Base-by-base conservation (phyloP, 2,797 vertebrate species). In the Coendou prehensilis region DNA sequence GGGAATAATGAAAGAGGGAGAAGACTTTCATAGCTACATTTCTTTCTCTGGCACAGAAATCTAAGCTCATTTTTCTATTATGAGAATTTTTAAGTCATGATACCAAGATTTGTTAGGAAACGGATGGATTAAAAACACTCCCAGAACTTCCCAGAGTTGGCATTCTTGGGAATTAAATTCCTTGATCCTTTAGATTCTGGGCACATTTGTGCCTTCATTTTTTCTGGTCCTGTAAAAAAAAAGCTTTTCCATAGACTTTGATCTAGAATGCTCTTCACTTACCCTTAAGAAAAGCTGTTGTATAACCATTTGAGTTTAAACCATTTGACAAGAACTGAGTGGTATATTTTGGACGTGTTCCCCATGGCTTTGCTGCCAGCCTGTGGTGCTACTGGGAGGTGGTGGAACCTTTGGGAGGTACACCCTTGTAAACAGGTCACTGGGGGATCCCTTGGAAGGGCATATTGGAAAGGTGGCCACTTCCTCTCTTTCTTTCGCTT, bases 121-220 rank as follows among this genome's bases (percentile, higher is more conserved):
- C 0, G 87, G 86, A 88, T 28, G 47, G 95, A 86, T 88, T 93
- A 89, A 80, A 93, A 93, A n/a, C 33, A 78, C 10, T 20, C 22
- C 9, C 30, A 73, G 61, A 81, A 28, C 45, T 41, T 92, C 50
- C 26, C 52, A 54, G 57, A 78, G 59, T 87, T 28, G 73, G 76
- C n/a, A 88, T 86, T 23, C 41, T 41, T 82, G 69, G 88, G n/a
- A 85, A 80, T 23, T 90, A 67, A 80, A 78, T 79, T 94, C 50
- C 81, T 75, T 83, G 22, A 33, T 71, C 85, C 64, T 92, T 11
- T 61, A 20, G 15, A 56, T 5, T 41, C 18, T 75, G 57, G 50
- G 30, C 20, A 76, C 17, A 28, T 67, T 45, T 90, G 67, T 93
- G 56, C 15, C 37, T 92, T 90, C 67, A 61, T 50, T 85, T 92